These are phyloP conservation scores for Tanypteryx hageni DNA, from an alignment of 2,888 invertebrate genomes.

Conservation along the genomic window DNA sequence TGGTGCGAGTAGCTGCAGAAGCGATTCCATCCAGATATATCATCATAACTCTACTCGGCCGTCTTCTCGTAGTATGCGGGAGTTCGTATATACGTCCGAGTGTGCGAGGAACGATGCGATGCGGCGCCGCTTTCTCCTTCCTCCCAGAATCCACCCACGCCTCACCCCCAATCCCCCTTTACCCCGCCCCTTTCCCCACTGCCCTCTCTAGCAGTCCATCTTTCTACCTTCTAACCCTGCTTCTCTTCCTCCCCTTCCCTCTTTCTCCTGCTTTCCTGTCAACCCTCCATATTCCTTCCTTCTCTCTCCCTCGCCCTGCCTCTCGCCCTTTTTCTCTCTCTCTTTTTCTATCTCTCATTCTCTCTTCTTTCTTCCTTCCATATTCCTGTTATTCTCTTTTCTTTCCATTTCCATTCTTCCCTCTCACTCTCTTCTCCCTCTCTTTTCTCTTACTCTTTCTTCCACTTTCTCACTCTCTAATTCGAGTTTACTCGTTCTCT, in stretches of 20 bases:
- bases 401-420: not conserved
- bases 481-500: not conserved
- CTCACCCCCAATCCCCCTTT: not conserved
- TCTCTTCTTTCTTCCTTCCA: not conserved
- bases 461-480: not conserved
- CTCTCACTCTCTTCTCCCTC: not conserved
- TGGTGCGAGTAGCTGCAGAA: constrained; percentile 68
- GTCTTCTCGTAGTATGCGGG: not conserved
- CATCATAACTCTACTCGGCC: constrained; percentile 74
- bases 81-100: not conserved
- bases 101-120: not conserved
- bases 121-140: not conserved
- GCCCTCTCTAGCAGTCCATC: too few species aligned
- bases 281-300: not conserved
- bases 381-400: too few species aligned
- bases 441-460: not conserved
- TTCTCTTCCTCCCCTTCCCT: not conserved
- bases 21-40: constrained; percentile 77
- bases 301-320: not conserved
- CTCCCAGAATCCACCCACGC: not conserved
- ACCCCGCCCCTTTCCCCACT: not conserved
- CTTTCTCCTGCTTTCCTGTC: not conserved
- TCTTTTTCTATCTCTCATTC: too few species aligned
- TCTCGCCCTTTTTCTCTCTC: not conserved
- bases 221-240: not conserved